Evolutionary conservation across 2,888 invertebrate genomes (phyloP), one percentile per base, ranked within the genome.

Genomic region (Lymantria monacha): DNA sequence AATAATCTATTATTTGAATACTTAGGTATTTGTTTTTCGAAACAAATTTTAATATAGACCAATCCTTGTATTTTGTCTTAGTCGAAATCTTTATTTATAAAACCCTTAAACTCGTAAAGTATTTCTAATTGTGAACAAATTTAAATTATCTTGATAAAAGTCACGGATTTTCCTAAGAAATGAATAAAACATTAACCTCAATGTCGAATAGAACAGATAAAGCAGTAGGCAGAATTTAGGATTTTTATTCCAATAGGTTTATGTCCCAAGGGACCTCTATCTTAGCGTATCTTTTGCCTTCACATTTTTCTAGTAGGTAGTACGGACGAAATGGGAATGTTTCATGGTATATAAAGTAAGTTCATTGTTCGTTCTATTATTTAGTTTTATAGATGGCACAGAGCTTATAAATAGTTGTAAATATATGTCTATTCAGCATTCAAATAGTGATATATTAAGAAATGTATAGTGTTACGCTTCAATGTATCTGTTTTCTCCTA

Each of bases 211-310:
- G 51, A 41, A 11, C 8, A 62, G 56, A 63, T 66, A 66, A 66
- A 66, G 51, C 44, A 50, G 47, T 51, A 54, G 45, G 14, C 49
- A 38, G 37, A 52, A 56, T 59, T 59, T 62, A 66, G 59, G 63
- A 66, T 51, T 56, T 55, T 45, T 50, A 57, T 66, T 51, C 51
- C 48, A 44, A 63, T 66, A 66, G 42, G 49, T 51, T 45, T 49
- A 48, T 40, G 49, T 49, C 63, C 49, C 66, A 30, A 2, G 54
- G 54, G 59, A 33, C 30, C 44, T 48, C 41, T 60, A 59, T 57
- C 53, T 60, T 48, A 37, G 9, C 46, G 22, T 48, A 65, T 61
- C 54, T 51, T 43, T n/a, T 45, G 42, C 30, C 31, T 37, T 36
- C 40, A 42, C 37, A 57, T 57, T 63, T 64, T 52, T 48, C 46